Base-by-base conservation (phyloP, 2,797 vertebrate species). In the Myotis vivesi region DNA sequence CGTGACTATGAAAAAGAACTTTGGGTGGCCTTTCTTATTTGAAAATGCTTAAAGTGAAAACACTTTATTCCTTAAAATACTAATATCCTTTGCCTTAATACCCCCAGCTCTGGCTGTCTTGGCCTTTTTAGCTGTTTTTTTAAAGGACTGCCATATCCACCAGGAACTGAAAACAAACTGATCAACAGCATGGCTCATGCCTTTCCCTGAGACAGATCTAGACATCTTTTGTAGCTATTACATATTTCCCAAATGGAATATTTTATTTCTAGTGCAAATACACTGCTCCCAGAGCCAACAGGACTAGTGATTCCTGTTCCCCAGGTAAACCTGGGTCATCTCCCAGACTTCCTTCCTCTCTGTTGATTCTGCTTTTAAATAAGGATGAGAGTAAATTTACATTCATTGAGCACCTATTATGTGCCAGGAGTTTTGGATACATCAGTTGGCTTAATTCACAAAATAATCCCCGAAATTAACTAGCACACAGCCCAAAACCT, bases 21-120 rank as follows among this genome's bases (percentile, higher is more conserved):
- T 30, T 82, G 55, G 75, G 62, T 89, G 46, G 44, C n/a, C 64
- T 80, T 83, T 80, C 64, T 92, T 64, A 79, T n/a, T 89, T 20
- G 51, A 62, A 94, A 95, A 36, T 69, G 80, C 62, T 92, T 77
- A 64, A 41, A 69, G 62, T 38, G 33, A 93, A 88, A 92, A 75
- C 22, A 88, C 69, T 71, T 91, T 57, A 36, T 71, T 89, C 33
- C 53, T 84, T 71, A 72, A 66, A 95, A 49, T 76, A 77, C 62
- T 86, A 68, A 19, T n/a, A 89, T 51, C 57, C 33, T 9, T 33
- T 53, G 71, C 38, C 36, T 79, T 86, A 84, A 91, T 46, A 69
- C 4, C 16, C 46, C 59, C 16, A 84, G 49, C 22, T 69, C 62
- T 49, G 55, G 19, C 19, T 66, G 5, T 69, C 55, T 79, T 2